A percentile compares a stretch with the other conserved stretches of the same genome.
Evolutionary conservation across 2,113 vertebrate species (phyloP).

Genomic region (Pavo muticus): DNA sequence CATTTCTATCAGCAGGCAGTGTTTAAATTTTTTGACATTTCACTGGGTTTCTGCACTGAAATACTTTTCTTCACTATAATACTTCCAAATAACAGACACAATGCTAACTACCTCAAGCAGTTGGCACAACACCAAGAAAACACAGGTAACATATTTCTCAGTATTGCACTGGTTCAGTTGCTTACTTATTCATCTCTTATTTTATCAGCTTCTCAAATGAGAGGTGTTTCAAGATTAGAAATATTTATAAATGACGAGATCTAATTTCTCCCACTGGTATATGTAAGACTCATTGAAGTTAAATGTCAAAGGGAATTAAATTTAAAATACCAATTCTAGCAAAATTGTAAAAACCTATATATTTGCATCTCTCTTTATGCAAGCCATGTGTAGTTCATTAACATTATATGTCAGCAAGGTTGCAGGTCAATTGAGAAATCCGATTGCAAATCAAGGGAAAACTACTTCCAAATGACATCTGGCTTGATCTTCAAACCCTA

Average conservation of each 20-base stretch:
- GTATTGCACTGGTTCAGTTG: not conserved
- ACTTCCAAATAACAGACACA: not conserved
- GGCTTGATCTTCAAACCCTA: conserved; percentile 52
- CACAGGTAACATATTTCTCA: not conserved
- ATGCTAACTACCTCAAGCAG: not conserved
- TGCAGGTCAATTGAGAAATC: conserved; percentile 48
- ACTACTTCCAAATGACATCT: conserved; percentile 36
- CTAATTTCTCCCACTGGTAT: not conserved
- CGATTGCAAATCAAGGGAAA: conserved; percentile 41
- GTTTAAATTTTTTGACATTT: not conserved
- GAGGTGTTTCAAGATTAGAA: not conserved
- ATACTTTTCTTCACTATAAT: not conserved
- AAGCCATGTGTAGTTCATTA: conserved; percentile 25
- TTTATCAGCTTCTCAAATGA: conserved; percentile 9
- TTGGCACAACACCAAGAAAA: not conserved
- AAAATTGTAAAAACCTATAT: not conserved
- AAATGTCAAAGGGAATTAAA: conserved; percentile 40
- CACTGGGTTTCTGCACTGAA: not conserved
- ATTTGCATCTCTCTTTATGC: not conserved
- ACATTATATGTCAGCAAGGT: conserved; percentile 32
- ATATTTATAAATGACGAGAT: not conserved
- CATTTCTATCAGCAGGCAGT: not conserved
- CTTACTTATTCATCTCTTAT: not conserved
- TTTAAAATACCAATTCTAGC: not conserved
- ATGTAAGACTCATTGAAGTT: rapidly evolving